Percentiles rank a stretch among this genome's conserved stretches.
These are phyloP conservation scores for Tridacna crocea DNA, from an alignment of 2,888 invertebrate genomes.

Conservation along the genomic window DNA sequence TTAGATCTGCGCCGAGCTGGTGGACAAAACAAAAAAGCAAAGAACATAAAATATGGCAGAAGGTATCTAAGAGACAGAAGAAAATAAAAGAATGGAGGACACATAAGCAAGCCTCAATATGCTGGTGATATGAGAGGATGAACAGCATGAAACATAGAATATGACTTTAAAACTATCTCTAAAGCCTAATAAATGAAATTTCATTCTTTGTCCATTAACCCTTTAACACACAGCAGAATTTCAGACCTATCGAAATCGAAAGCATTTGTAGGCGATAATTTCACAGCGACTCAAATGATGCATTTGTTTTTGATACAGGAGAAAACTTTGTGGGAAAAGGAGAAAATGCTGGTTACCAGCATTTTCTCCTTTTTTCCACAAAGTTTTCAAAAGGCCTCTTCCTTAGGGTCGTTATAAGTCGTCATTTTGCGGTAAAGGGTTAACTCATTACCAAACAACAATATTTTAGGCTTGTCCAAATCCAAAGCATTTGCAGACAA, in stretches of 20 bases:
- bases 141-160: background rate
- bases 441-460: background rate
- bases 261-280: background rate
- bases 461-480: background rate
- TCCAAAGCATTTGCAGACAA: background rate
- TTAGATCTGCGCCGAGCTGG: slow-evolving; percentile 54
- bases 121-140: background rate
- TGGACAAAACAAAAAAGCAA: slow-evolving; percentile 30
- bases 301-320: too few species aligned
- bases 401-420: too few species aligned
- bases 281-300: too few species aligned
- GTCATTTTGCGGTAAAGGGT: too few species aligned
- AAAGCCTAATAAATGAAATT: too few species aligned
- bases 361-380: too few species aligned
- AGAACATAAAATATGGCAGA: slow-evolving; percentile 18
- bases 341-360: too few species aligned
- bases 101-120: background rate
- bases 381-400: too few species aligned
- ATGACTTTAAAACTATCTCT: too few species aligned
- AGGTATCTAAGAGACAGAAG: slow-evolving; percentile 5
- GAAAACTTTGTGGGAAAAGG: too few species aligned
- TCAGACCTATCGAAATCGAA: background rate
- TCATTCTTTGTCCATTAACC: background rate
- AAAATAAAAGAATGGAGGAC: background rate
- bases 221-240: background rate